phyloP scores from a whole-genome alignment of 2,113 vertebrate species.

The Coptodon bakossiorum region DNA sequence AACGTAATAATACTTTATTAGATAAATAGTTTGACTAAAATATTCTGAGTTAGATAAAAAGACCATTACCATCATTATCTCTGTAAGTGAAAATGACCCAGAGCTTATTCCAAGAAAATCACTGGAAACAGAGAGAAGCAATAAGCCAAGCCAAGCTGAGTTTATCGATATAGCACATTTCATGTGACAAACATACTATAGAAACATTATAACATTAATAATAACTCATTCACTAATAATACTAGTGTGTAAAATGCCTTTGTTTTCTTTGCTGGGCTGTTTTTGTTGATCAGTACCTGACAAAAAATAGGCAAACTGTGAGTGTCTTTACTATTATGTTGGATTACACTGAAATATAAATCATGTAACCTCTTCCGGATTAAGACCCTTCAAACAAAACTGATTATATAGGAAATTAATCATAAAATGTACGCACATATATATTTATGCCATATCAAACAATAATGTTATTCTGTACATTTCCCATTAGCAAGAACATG shows the following conservation, averaged over 20 bases:
- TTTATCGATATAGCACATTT: background rate
- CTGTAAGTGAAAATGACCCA: background rate
- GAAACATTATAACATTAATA: background rate
- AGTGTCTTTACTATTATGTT: background rate
- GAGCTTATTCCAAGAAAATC: background rate
- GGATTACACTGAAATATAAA: background rate
- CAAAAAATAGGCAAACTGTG: background rate
- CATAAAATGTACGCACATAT: background rate
- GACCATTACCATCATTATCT: background rate
- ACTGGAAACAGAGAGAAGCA: background rate
- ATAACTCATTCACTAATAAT: background rate
- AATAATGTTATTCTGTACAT: background rate
- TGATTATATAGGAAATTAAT: background rate
- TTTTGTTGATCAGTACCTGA: background rate
- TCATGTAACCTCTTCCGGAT: rapidly evolving
- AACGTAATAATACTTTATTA: background rate
- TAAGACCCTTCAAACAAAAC: background rate
- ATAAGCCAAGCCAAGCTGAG: background rate
- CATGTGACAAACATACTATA: background rate
- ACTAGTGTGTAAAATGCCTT: background rate
- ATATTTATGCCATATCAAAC: background rate
- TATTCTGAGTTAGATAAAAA: background rate
- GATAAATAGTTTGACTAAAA: background rate
- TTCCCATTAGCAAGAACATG: background rate
- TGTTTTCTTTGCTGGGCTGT: background rate